phyloP scores from a whole-genome alignment of 2,888 invertebrate genomes.

The Eledone cirrhosa region DNA sequence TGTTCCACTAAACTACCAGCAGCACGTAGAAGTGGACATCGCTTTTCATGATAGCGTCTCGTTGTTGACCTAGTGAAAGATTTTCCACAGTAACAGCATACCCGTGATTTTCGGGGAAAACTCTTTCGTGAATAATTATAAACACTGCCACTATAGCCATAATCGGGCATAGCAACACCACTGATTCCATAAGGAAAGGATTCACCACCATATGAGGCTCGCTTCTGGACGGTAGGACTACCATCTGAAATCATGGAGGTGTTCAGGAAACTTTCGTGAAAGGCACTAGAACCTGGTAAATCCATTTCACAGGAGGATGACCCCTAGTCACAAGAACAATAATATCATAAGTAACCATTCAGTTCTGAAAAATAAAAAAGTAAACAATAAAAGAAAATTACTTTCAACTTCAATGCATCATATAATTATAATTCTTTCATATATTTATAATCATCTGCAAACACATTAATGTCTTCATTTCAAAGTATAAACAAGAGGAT shows the following conservation, averaged over 20 bases:
- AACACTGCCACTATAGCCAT: conserved; percentile 55
- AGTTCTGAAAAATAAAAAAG: conserved; percentile 14
- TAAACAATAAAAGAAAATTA: neutral
- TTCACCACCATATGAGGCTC: conserved; percentile 22
- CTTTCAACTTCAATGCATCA: too few relatives aligned
- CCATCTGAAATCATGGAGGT: conserved; percentile 8
- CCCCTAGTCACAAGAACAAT: conserved; percentile 25
- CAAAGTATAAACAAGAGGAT: too few relatives aligned
- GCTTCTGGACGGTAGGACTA: neutral
- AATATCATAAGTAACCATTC: conserved; percentile 25
- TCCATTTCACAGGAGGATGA: conserved; percentile 27
- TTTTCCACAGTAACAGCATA: conserved; percentile 59
- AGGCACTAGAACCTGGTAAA: conserved; percentile 28
- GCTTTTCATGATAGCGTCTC: conserved; percentile 58
- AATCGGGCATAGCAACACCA: conserved; percentile 58
- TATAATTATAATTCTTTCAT: neutral
- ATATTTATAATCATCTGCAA: neutral
- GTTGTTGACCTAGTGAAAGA: conserved; percentile 62
- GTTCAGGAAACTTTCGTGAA: conserved; percentile 25
- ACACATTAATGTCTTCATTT: too few relatives aligned
- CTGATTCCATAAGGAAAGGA: conserved; percentile 58
- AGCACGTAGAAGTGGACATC: conserved; percentile 57
- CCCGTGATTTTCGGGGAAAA: conserved; percentile 58
- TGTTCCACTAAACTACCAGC: conserved; percentile 51
- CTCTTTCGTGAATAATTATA: conserved; percentile 59